A percentile compares a stretch with the other conserved stretches of the same genome.
These are phyloP conservation scores for Xenus cinereus DNA, from an alignment of 2,113 vertebrate genomes.

Conservation along the genomic window DNA sequence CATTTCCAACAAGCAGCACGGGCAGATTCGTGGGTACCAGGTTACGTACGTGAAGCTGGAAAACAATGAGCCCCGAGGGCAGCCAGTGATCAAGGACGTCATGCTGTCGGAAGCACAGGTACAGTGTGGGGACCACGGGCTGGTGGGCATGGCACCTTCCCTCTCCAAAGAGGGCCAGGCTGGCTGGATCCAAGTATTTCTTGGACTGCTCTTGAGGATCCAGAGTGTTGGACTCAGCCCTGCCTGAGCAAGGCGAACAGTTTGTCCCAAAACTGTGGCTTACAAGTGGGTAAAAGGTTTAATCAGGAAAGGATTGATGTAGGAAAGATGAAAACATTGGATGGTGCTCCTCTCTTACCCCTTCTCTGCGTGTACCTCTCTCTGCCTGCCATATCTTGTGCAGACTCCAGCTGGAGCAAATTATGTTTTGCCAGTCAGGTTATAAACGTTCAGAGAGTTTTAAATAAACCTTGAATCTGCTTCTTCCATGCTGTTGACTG, in stretches of 20 bases:
- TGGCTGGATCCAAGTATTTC: background rate
- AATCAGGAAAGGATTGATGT: background rate
- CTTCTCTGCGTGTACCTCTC: background rate
- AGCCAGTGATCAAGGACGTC: conserved; percentile 86
- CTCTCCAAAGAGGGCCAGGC: background rate
- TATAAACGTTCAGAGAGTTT: background rate
- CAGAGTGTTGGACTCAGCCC: background rate
- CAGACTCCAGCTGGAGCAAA: background rate
- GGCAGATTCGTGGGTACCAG: conserved; percentile 94
- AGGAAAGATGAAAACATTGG: background rate
- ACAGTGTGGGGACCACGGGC: background rate
- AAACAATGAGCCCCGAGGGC: conserved; percentile 86
- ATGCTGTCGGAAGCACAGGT: conserved; percentile 91
- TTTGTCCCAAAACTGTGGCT: background rate
- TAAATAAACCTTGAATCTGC: background rate
- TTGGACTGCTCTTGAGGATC: background rate
- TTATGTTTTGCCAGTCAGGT: background rate
- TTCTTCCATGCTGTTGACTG: background rate
- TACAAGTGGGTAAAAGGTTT: background rate
- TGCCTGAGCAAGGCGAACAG: background rate
- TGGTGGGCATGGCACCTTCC: background rate
- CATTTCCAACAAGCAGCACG: conserved; percentile 87
- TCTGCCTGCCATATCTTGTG: background rate
- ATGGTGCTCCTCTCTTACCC: background rate
- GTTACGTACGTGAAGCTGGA: conserved; percentile 89